phyloP scores from a whole-genome alignment of 2,113 vertebrate species.

The Circaetus cinerascens region DNA sequence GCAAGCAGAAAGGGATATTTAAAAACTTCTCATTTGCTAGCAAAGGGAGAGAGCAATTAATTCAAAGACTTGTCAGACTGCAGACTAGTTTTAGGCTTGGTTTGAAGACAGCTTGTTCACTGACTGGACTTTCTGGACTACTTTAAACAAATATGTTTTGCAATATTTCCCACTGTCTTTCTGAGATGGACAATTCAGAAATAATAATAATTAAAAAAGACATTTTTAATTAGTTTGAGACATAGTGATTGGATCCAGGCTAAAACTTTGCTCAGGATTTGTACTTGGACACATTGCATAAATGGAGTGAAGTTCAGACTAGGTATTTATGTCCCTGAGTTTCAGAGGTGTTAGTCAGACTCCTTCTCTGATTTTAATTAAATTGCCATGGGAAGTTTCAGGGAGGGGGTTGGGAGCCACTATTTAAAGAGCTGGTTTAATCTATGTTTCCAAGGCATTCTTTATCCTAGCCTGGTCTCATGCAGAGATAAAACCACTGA shows the following conservation, averaged over 20 bases:
- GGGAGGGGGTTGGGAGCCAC: neutral
- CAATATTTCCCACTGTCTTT: slow-evolving; percentile 21
- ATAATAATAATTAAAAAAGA: neutral
- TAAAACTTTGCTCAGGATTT: neutral
- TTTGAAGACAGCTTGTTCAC: neutral
- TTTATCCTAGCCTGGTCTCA: slow-evolving; percentile 13
- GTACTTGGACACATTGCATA: neutral
- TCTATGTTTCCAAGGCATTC: slow-evolving; percentile 38
- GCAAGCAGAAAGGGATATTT: neutral
- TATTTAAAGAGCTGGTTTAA: slow-evolving; percentile 44
- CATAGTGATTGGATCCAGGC: neutral
- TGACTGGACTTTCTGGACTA: neutral
- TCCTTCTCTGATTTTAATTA: slow-evolving; percentile 16
- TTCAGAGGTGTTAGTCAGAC: neutral
- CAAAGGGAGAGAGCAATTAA: neutral
- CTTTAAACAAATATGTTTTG: neutral
- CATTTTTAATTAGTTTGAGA: neutral
- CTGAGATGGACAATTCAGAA: slow-evolving; percentile 20
- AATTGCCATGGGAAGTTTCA: slow-evolving; percentile 36
- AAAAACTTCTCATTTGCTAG: neutral
- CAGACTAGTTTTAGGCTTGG: neutral
- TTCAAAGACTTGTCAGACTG: neutral
- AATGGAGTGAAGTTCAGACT: neutral
- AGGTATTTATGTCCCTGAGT: neutral
- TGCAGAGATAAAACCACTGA: slow-evolving; percentile 59